Percentiles rank a stretch among this genome's conserved stretches.
Evolutionary conservation across 2,797 vertebrate genomes (phyloP).

Genomic region (Mergus octosetaceus): DNA sequence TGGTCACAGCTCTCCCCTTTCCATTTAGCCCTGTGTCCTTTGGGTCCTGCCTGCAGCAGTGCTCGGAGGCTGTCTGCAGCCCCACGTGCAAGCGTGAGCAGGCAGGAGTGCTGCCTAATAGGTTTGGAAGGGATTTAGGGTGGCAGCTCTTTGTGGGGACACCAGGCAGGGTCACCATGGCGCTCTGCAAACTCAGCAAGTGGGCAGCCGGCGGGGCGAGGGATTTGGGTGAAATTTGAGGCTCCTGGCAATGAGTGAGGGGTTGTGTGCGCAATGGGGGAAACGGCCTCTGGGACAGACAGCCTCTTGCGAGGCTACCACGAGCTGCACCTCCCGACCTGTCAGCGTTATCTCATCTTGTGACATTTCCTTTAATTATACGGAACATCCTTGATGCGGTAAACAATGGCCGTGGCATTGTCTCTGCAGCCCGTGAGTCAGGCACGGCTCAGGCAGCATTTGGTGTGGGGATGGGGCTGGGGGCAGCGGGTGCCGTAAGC

Average conservation of each 20-base stretch:
- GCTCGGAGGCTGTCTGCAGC: background rate
- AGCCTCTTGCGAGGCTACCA: background rate
- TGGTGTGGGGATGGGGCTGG: background rate
- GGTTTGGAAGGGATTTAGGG: background rate
- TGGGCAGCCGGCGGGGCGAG: background rate
- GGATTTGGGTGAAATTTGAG: background rate
- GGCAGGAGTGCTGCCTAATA: fast-evolving
- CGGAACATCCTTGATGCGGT: slow-evolving; percentile 6
- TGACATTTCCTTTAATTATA: slow-evolving; percentile 58
- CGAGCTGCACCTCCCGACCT: background rate
- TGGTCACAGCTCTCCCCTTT: background rate
- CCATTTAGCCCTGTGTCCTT: fast-evolving
- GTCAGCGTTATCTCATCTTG: slow-evolving; percentile 42
- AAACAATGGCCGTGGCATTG: slow-evolving; percentile 53
- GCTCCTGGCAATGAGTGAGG: background rate
- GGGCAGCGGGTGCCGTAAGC: fast-evolving
- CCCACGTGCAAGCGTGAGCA: fast-evolving
- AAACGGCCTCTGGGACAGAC: background rate
- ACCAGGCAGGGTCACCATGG: background rate
- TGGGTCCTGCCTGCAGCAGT: fast-evolving
- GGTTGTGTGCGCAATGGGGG: background rate
- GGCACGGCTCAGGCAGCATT: background rate
- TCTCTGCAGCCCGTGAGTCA: background rate
- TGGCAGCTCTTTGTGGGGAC: no score
- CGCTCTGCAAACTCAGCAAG: background rate